phyloP scores from a whole-genome alignment of 2,797 vertebrate species.

The Tapirus indicus region DNA sequence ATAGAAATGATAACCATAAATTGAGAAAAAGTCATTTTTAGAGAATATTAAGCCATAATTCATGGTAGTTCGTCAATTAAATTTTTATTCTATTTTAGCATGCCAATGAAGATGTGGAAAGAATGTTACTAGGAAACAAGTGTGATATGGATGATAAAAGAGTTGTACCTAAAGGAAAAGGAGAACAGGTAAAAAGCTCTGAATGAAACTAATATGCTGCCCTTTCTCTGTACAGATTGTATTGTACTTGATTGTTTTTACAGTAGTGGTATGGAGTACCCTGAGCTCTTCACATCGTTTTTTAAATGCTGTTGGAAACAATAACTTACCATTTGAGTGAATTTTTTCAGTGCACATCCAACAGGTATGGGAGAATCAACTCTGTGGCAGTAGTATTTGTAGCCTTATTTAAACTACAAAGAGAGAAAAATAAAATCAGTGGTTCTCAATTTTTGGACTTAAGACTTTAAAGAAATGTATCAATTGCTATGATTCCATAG shows the following conservation, averaged over 20 bases:
- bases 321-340: not conserved
- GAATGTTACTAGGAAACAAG: constrained; percentile 99
- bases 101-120: constrained; percentile 99
- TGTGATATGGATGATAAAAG: constrained; percentile 99
- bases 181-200: constrained; percentile 94
- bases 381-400: not conserved
- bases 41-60: constrained; percentile 19
- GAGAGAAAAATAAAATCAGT: not conserved
- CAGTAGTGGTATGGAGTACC: not conserved
- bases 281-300: not conserved
- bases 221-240: not conserved
- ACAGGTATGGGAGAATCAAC: not conserved
- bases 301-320: constrained; percentile 2
- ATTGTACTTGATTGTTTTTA: not conserved
- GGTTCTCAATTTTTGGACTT: not conserved
- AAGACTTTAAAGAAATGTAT: not conserved
- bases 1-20: not conserved
- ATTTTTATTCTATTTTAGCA: constrained; percentile 90
- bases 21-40: constrained; percentile 48
- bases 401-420: constrained; percentile 10
- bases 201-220: not conserved
- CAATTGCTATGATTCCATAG: not conserved
- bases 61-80: constrained; percentile 29
- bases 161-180: constrained; percentile 98
- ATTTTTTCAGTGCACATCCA: not conserved